Conservation (phyloP, 2,888 invertebrate genomes). For the Lydus trimaculatus region DNA sequence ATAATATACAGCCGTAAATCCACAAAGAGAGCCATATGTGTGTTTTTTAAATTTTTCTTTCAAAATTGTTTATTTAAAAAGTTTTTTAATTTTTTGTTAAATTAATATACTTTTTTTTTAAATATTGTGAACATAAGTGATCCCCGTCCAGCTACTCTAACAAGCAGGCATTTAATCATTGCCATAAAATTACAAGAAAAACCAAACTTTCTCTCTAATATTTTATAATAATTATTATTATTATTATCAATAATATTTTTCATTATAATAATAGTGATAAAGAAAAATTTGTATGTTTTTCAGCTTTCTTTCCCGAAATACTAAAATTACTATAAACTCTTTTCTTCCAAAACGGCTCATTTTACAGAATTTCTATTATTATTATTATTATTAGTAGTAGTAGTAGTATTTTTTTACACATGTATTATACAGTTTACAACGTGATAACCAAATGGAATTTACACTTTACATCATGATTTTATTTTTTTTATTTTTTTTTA, state of each 20-base stretch:
- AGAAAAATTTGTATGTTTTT: background rate
- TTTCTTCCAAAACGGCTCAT: conserved; percentile 57
- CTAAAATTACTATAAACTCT: conserved; percentile 51
- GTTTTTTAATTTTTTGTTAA: background rate
- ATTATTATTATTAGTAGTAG: background rate
- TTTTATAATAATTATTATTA: conserved; percentile 15
- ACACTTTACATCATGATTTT: conserved; percentile 58
- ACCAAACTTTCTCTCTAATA: conserved; percentile 29
- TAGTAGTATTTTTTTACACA: conserved; percentile 54
- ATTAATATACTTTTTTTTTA: conserved; percentile 23
- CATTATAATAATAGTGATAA: background rate
- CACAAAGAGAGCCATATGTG: conserved; percentile 53
- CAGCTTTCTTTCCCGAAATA: conserved; percentile 23
- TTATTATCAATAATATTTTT: too few relatives aligned
- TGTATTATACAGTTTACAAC: conserved; percentile 60
- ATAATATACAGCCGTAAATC: conserved; percentile 59
- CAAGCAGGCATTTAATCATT: conserved; percentile 42
- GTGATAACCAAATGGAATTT: conserved; percentile 60
- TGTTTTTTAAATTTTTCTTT: too few relatives aligned
- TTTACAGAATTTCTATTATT: conserved; percentile 48
- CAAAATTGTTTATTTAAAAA: conserved; percentile 15
- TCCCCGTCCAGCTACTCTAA: conserved; percentile 63
- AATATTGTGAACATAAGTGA: conserved; percentile 56
- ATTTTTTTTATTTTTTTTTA: conserved; percentile 26
- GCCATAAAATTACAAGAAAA: conserved; percentile 36